phyloP scores from a whole-genome alignment of 2,113 vertebrate species.

The Capreolus pygargus region DNA sequence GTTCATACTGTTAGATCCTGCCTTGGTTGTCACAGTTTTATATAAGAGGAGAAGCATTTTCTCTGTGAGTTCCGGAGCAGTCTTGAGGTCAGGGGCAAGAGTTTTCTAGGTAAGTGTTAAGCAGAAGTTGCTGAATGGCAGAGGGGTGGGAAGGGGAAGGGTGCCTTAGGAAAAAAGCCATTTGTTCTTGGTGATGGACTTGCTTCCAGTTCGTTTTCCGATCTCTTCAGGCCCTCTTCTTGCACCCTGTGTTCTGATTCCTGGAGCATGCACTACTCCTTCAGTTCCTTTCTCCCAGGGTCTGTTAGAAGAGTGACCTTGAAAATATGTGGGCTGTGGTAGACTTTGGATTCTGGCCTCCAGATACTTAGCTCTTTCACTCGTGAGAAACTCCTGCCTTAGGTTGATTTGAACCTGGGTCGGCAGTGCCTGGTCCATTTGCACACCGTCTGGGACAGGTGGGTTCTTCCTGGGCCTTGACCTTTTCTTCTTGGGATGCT shows the following conservation, averaged over 20 bases:
- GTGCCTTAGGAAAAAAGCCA: neutral
- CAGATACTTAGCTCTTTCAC: neutral
- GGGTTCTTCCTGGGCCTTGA: neutral
- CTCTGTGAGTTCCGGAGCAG: neutral
- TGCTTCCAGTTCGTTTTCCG: neutral
- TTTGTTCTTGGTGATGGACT: neutral
- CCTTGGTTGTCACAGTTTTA: neutral
- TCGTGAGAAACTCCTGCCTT: neutral
- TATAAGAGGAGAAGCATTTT: neutral
- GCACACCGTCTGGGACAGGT: neutral
- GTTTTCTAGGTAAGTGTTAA: neutral
- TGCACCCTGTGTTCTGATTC: neutral
- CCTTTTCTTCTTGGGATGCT: neutral
- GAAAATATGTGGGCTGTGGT: neutral
- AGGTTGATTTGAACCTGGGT: neutral
- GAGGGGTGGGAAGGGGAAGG: neutral
- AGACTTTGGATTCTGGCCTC: neutral
- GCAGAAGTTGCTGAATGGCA: neutral
- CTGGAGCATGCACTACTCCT: neutral
- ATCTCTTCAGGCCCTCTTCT: neutral
- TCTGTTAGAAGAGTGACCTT: neutral
- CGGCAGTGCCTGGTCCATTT: neutral
- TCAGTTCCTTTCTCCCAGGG: neutral
- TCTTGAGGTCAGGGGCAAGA: neutral
- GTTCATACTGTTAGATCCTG: neutral